Base-by-base conservation (phyloP, 2,797 vertebrate genomes). In the Sciaenops ocellatus region DNA sequence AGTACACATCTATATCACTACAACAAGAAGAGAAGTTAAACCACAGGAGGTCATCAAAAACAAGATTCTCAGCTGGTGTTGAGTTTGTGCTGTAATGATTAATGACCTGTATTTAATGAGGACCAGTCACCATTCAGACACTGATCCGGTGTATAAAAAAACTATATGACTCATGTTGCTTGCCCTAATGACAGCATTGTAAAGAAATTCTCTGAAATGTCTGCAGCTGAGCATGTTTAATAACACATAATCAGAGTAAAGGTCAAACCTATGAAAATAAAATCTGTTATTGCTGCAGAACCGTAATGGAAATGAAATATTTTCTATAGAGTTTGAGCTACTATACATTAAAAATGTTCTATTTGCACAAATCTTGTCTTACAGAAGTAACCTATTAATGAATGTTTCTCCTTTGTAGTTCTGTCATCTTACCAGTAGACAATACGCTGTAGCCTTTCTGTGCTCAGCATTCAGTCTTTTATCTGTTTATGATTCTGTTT, bases 391-490 rank as follows among this genome's bases (percentile, higher is more conserved):
- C 60, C 2, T 12, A 26, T 66, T 79, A 24, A 30, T 34, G 52
- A 46, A 70, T 70, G 63, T 67, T 61, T 50, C 63, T 79, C 4
- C 57, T 84, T 67, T 75, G 72, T 47, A 56, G 48, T 78, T 20
- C 3, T 60, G 74, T 69, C 26, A 59, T 15, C 56, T 82, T 20
- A 38, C 9, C 52, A 24, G 42, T 50, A 69, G 68, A 64, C 77
- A 28, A 3, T 24, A 8, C 1, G 0, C 42, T 44, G 22, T 3
- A 11, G 15, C 5, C 13, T 56, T 28, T 48, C 41, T 75, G 20
- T 17, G 10, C 16, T 57, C 15, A 52, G 15, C 59, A 20, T 28
- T 55, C 42, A 16, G 12, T 69, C 76, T 63, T 38, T 6, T 78
- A 44, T 59, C 59, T 69, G n/a, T 73, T 60, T 22, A 51, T 50